Conservation (phyloP, 1,140 invertebrate species). For the Orchesella cincta region DNA sequence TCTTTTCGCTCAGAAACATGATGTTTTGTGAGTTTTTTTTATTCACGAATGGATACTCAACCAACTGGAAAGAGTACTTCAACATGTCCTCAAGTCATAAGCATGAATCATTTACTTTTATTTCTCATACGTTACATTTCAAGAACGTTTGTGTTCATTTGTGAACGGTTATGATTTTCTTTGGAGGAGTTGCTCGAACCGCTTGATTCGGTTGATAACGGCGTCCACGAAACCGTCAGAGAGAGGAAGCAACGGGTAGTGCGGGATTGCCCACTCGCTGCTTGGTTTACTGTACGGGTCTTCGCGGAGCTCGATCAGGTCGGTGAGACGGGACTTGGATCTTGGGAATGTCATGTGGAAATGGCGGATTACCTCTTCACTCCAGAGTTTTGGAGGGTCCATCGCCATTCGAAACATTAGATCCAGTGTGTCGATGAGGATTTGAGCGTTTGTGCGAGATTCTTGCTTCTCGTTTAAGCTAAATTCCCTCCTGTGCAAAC, state of each 20-base stretch:
- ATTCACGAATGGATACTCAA: too few species aligned
- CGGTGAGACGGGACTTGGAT: not conserved
- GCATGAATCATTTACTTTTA: too few species aligned
- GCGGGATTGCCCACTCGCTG: not conserved
- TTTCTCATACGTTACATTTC: too few species aligned
- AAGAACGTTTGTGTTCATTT: too few species aligned
- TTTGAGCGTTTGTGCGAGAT: not conserved
- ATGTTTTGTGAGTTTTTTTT: too few species aligned
- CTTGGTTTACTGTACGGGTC: not conserved
- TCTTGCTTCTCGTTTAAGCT: not conserved
- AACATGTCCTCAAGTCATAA: too few species aligned
- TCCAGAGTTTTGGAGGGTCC: not conserved
- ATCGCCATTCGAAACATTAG: not conserved
- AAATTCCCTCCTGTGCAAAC: not conserved
- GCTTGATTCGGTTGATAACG: not conserved
- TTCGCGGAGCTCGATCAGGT: not conserved
- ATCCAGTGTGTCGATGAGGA: not conserved
- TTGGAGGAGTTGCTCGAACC: constrained; percentile 4
- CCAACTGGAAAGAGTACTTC: too few species aligned
- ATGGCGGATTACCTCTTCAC: not conserved
- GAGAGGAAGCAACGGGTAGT: not conserved
- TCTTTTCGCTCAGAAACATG: too few species aligned
- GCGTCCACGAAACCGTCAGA: not conserved
- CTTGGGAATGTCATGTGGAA: not conserved
- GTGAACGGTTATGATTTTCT: too few species aligned